A percentile compares a stretch with the other conserved stretches of the same genome.
These are phyloP conservation scores for Tetranychus urticae DNA, from an alignment of 1,140 invertebrate genomes.

Conservation along the genomic window DNA sequence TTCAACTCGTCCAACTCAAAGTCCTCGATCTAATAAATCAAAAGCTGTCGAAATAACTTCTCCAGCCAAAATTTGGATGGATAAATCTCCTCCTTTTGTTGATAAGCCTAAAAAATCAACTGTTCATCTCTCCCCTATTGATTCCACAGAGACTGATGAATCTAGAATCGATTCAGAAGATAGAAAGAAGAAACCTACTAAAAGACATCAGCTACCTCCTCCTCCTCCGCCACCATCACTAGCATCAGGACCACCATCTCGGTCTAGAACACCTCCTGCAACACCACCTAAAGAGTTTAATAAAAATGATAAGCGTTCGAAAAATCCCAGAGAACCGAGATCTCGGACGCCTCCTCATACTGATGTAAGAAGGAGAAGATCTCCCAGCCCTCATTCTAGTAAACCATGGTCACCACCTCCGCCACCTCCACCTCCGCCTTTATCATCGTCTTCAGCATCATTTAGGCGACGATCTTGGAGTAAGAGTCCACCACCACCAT, in stretches of 20 bases:
- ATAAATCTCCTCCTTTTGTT: background rate
- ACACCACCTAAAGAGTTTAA: no score
- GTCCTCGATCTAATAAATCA: background rate
- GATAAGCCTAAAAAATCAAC: background rate
- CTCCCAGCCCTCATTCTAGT: background rate
- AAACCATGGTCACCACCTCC: background rate
- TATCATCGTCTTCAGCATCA: background rate
- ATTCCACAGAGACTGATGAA: background rate
- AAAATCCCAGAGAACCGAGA: background rate
- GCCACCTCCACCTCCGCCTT: background rate
- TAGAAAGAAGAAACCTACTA: background rate
- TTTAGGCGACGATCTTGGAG: background rate
- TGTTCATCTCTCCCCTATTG: background rate
- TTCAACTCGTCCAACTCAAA: background rate
- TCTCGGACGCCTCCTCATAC: slow-evolving; percentile 1
- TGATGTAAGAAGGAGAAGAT: background rate
- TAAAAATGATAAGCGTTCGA: background rate
- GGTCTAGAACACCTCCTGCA: no score
- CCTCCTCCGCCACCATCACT: background rate
- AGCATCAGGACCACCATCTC: background rate
- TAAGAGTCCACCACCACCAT: background rate
- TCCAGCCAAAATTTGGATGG: background rate
- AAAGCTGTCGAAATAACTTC: background rate
- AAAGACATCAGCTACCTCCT: background rate
- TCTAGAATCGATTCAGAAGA: background rate